Base-by-base conservation (phyloP, 2,797 vertebrate genomes). In the Phrynocephalus guinanensis region DNA sequence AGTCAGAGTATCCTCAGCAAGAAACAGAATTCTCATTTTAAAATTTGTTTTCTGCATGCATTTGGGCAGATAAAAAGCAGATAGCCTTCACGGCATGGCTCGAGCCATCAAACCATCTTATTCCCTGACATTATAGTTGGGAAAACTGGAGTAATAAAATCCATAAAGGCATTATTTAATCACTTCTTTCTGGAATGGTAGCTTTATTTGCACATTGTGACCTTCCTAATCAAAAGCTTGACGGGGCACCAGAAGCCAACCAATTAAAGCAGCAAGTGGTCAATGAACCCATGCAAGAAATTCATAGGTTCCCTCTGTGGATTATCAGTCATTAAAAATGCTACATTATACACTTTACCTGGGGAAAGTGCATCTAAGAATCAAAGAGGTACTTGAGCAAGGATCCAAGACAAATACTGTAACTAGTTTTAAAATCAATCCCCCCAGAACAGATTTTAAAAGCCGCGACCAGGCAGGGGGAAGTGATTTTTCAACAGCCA, bases 371-470 rank as follows among this genome's bases (percentile, higher is more conserved):
- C 1, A 92, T 92, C 60, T 82, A 70, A 82, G 89, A 79, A 50
- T 83, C n/a, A 90, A 88, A 93, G 87, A 50, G 83, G 83, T 87
- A 13, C 72, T 84, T 90, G 89, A 91, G 90, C 84, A 83, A 48
- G 18, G 7, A 50, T 2, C 76, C 44, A 56, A 44, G 15, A 91
- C 91, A 79, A 92, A 89, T 82, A 73, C 89, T 44, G 38, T 44
- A 44, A 44, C 0, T 6, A 76, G 77, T 88, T 93, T 86, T 87
- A 82, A 92, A 92, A 95, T 90, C 93, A 92, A 92, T 80, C 67
- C 85, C 52, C 91, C 84, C 92, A 94, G 90, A 93, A 86, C 88
- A 89, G 93, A 94, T 88, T 92, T 91, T 26, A 56, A 73, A 91
- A 87, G 72, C 86, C 86, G 90, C 81, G 86, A 90, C 30, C 91